Base-by-base conservation (phyloP, 2,888 invertebrate species). In the Hydrotaea diabolus region DNA sequence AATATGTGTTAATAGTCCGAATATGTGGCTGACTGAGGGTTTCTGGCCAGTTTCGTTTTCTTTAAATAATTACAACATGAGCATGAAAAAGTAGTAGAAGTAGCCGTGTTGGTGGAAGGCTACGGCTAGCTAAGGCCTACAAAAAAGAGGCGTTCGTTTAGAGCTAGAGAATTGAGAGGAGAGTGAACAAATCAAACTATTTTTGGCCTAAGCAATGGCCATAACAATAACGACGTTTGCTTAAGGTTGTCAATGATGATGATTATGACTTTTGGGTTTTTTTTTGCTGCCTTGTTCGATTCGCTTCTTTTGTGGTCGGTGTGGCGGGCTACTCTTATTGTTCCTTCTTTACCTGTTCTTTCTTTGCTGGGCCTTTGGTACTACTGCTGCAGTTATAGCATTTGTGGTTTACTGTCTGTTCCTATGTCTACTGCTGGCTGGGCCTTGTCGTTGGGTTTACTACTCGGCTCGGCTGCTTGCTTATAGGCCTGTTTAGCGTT, bases 211-310 rank as follows among this genome's bases (percentile, higher is more conserved):
- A 62, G 31, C 62, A 31, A 36, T 49, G 62, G 31, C 62, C 31
- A 36, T 31, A 26, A 31, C 26, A 64, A 43, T 23, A 15, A 62
- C 31, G 17, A 66, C 62, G 55, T 39, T 75, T 4, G 26, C 21
- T 71, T 59, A 23, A 36, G 62, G 72, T 26, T 23, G 36, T 21
- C 13, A 15, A 36, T 36, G 49, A 49, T 49, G 49, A 59, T 57
- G 55, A 64, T 49, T 43, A 43, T 57, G 39, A 46, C 53, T 39
- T 49, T 59, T 21, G 19, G 74, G 23, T 59, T 80, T 75, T 72
- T 77, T 49, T 15, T 46, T 69, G 11, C 11, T n/a, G n/a, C 39
- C 5, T 11, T 72, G 46, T 26, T 75, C 64, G 39, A 13, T 46
- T 43, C 39, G 15, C 15, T 64, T 46, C 19, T 9, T 23, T 43